Base-by-base conservation (phyloP, 2,888 invertebrate genomes). In the Saturnia japonica region DNA sequence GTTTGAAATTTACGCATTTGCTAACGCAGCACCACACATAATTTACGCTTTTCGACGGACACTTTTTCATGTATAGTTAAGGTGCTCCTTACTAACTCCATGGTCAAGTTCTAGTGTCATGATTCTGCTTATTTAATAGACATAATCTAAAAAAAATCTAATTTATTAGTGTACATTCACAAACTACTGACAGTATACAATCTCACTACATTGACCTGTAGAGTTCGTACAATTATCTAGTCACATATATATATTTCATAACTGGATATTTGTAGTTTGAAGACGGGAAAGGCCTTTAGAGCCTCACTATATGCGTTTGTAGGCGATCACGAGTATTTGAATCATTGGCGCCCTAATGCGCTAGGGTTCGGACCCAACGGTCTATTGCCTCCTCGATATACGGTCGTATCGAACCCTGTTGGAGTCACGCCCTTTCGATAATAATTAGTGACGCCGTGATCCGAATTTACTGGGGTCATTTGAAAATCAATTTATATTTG, bases 321-420 rank as follows among this genome's bases (percentile, higher is more conserved):
- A 67, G n/a, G 67, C 69, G 62, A 42, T 68, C 51, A 42, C 57
- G 70, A 72, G 70, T 68, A 68, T 71, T 67, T 43, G 70, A n/a
- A 64, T n/a, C 64, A n/a, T 66, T 51, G 40, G 42, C 42, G 64
- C 51, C 66, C 66, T 70, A 84, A 84, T 83, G 83, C 78, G 84
- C 82, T 83, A 82, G 81, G 81, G 81, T 83, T 84, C 82, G 84
- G 81, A 73, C 74, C 79, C 79, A 80, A 76, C 79, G 78, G 80
- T 74, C 76, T 82, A 88, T 88, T 87, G 86, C 84, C 88, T 89
- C 89, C 89, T 91, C 89, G 90, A 89, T 90, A 88, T 87, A 88
- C 87, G 85, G 84, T 78, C 81, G 80, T 83, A 84, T 40, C 28
- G 54, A 19, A 51, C 19, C 62, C 70, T 66, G 70, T 66, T 47